phyloP scores from a whole-genome alignment of 2,888 invertebrate genomes.

The Eurytoma californica region DNA sequence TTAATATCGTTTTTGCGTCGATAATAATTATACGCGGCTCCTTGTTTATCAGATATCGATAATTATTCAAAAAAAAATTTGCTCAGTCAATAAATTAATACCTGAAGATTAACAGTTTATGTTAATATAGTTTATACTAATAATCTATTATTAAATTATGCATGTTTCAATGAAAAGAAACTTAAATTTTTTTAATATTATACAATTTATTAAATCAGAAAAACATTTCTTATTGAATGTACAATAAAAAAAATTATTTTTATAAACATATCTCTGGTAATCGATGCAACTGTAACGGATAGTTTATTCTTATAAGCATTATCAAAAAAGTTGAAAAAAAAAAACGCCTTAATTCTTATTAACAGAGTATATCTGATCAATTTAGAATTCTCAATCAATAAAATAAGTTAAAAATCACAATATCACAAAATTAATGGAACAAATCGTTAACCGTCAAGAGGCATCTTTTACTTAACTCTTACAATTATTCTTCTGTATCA shows the following conservation, averaged over 20 bases:
- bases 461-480: constrained; percentile 21
- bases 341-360: neutral
- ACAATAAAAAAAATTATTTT: constrained; percentile 34
- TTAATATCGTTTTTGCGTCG: too few relatives aligned
- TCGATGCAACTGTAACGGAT: constrained; percentile 22
- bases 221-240: constrained; percentile 22
- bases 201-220: constrained; percentile 26
- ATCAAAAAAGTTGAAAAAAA: constrained; percentile 18
- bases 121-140: too few relatives aligned
- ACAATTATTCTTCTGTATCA: constrained; percentile 19
- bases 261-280: neutral
- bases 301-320: constrained; percentile 25
- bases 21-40: too few relatives aligned
- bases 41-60: too few relatives aligned
- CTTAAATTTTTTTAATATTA: neutral
- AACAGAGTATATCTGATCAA: neutral
- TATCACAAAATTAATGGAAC: constrained; percentile 20
- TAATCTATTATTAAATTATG: too few relatives aligned
- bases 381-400: neutral
- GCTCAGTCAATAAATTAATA: too few relatives aligned
- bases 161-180: too few relatives aligned
- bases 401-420: constrained; percentile 2
- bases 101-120: too few relatives aligned
- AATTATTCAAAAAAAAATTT: too few relatives aligned
- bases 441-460: constrained; percentile 22